These are phyloP conservation scores for Helostoma temminkii DNA, from an alignment of 2,797 vertebrate genomes.

Conservation along the genomic window DNA sequence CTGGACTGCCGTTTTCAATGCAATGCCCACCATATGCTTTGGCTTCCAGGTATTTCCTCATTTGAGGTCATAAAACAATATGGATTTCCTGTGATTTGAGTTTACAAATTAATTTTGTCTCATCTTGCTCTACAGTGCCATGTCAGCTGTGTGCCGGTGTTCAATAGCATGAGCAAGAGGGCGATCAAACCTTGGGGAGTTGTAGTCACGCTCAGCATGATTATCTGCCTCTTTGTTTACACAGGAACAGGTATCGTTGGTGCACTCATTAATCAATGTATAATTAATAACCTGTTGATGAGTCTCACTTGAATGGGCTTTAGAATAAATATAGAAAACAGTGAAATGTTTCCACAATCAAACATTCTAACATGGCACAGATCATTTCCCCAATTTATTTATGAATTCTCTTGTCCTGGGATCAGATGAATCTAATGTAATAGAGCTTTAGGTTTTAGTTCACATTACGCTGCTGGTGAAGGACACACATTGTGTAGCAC, in stretches of 20 bases:
- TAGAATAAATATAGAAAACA: not conserved
- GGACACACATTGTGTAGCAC: not conserved
- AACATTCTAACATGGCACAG: not conserved
- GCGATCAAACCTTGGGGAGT: constrained; percentile 91
- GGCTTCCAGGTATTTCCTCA: constrained; percentile 93
- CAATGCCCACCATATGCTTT: constrained; percentile 98
- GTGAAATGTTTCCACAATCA: not conserved
- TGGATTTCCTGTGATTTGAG: not conserved
- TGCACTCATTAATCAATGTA: not conserved
- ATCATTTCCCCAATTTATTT: not conserved
- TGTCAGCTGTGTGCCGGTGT: constrained; percentile 96
- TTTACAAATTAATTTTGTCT: not conserved
- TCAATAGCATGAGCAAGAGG: constrained; percentile 93
- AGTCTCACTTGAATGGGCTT: not conserved
- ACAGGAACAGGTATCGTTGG: constrained; percentile 90
- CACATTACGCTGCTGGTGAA: not conserved
- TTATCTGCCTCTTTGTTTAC: constrained; percentile 96
- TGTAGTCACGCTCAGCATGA: constrained; percentile 92
- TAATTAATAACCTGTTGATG: not conserved
- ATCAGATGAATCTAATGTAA: not conserved
- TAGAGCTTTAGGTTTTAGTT: not conserved
- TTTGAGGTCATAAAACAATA: constrained; percentile 19
- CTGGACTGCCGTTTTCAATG: constrained; percentile 96
- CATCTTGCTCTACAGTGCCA: constrained; percentile 87
- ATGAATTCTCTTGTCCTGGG: not conserved